phyloP scores from a whole-genome alignment of 2,888 invertebrate species.

The Pegoplata infirma region DNA sequence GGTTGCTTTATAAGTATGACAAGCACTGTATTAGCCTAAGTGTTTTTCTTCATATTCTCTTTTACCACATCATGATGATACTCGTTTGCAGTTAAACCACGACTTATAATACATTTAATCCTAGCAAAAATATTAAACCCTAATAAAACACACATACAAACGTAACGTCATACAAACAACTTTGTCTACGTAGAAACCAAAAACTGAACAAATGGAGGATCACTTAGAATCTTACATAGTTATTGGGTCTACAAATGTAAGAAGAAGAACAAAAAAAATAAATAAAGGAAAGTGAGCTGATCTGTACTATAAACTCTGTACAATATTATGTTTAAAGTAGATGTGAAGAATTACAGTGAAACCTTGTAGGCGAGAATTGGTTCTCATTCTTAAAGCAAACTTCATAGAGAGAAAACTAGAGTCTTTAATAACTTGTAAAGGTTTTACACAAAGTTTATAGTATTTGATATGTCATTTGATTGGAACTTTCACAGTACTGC shows the following conservation, averaged over 20 bases:
- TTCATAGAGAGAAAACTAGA: no score
- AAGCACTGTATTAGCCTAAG: constrained; percentile 58
- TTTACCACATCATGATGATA: constrained; percentile 52
- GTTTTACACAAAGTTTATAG: no score
- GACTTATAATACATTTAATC: constrained; percentile 58
- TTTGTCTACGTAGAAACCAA: constrained; percentile 8
- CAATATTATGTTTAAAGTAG: constrained; percentile 35
- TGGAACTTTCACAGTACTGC: no score
- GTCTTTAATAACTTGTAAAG: no score
- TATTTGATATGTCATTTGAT: no score
- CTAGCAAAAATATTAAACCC: constrained; percentile 34
- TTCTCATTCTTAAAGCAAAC: no score
- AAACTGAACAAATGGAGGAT: constrained; percentile 21
- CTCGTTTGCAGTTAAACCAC: constrained; percentile 62
- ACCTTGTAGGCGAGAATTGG: not conserved
- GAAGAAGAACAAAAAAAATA: constrained; percentile 14
- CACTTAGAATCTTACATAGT: constrained; percentile 34
- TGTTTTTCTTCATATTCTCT: constrained; percentile 28
- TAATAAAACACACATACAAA: not conserved
- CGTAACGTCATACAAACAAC: constrained; percentile 3
- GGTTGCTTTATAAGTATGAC: no score
- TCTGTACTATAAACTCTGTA: constrained; percentile 41
- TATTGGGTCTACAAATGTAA: constrained; percentile 17
- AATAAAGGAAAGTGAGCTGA: constrained; percentile 59
- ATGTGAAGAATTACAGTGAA: no score